Evolutionary conservation across 2,888 invertebrate genomes (phyloP).

Genomic region (Apantesis nais): DNA sequence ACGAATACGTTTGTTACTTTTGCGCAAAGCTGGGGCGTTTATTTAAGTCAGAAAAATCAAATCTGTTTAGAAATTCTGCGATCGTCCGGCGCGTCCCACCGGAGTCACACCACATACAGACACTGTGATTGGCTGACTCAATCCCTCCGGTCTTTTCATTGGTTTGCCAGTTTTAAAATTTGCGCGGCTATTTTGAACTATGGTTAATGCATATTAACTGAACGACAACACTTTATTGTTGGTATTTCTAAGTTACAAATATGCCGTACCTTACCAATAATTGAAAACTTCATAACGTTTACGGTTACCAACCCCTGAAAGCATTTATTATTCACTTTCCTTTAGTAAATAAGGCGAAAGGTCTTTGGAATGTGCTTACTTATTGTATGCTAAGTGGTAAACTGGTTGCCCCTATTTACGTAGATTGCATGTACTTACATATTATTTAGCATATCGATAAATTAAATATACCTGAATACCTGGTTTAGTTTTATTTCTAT

Average conservation of each 20-base stretch:
- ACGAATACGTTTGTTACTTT: conserved; percentile 37
- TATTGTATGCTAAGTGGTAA: conserved; percentile 57
- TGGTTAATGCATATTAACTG: conserved; percentile 6
- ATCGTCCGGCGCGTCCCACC: conserved; percentile 69
- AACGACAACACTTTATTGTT: not conserved
- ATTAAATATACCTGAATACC: not conserved
- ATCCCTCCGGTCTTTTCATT: conserved; percentile 58
- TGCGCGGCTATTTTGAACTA: conserved; percentile 64
- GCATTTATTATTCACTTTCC: conserved; percentile 46
- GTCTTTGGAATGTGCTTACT: conserved; percentile 52
- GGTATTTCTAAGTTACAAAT: not conserved
- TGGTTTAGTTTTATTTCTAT: not conserved
- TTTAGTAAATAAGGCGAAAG: conserved; percentile 60
- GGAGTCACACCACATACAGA: conserved; percentile 80
- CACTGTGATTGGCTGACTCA: conserved; percentile 67
- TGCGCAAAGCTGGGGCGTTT: conserved; percentile 37
- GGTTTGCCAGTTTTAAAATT: conserved; percentile 47
- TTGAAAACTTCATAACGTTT: not conserved
- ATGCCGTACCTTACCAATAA: not conserved
- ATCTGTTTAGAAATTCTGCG: conserved; percentile 42
- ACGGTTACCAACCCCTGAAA: conserved; percentile 40
- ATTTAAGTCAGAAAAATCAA: conserved; percentile 60
- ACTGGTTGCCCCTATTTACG: conserved; percentile 50
- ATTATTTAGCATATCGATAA: conserved; percentile 7
- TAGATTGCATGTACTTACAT: conserved; percentile 31